Percentiles rank a stretch among this genome's conserved stretches.
phyloP scores from a whole-genome alignment of 2,113 vertebrate genomes.

The Engystomops pustulosus region DNA sequence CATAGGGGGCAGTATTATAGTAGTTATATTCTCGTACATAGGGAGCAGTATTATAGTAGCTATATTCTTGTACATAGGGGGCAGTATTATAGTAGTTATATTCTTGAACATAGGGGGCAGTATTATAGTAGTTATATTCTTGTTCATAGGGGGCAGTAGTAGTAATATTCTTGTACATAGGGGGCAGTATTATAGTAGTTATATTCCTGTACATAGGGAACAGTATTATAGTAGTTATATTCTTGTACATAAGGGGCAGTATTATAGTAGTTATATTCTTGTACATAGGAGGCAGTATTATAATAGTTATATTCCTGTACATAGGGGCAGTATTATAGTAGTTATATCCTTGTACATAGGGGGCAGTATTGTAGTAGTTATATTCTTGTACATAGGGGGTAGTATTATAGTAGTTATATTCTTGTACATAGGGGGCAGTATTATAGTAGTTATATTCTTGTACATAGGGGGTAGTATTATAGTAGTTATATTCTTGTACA shows the following conservation, averaged over 20 bases:
- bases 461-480: conserved; percentile 8
- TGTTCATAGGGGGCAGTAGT: not conserved
- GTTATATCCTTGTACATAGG: conserved; percentile 9
- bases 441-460: conserved; percentile 20
- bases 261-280: conserved; percentile 8
- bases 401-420: conserved; percentile 17
- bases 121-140: no score
- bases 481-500: conserved; percentile 2
- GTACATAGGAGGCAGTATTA: not conserved
- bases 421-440: not conserved
- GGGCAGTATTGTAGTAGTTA: conserved; percentile 9
- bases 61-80: no score
- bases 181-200: conserved; percentile 5
- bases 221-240: conserved; percentile 16
- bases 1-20: no score
- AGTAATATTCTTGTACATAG: conserved; percentile 6
- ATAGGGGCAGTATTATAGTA: conserved; percentile 8
- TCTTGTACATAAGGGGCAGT: not conserved
- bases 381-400: not conserved
- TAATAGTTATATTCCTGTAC: conserved; percentile 13
- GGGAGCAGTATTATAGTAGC: no score
- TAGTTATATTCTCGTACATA: no score
- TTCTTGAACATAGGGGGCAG: no score
- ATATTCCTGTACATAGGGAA: not conserved
- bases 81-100: no score